phyloP scores from a whole-genome alignment of 1,140 invertebrate genomes.

The Mylabris phalerata region DNA sequence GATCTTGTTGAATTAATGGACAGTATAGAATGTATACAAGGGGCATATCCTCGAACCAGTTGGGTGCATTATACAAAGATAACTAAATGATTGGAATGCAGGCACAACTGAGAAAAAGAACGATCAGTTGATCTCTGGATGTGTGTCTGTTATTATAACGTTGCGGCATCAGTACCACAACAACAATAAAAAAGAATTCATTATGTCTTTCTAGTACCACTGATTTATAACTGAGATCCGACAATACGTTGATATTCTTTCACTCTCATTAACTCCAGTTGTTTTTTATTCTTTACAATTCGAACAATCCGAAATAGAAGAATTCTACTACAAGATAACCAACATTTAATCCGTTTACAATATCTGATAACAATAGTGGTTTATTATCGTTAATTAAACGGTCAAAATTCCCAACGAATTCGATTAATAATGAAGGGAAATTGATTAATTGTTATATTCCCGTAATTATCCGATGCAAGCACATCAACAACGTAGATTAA shows the following conservation, averaged over 20 bases:
- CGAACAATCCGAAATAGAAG: too few relatives aligned
- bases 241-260: too few relatives aligned
- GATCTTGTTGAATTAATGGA: too few relatives aligned
- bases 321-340: too few relatives aligned
- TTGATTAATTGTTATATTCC: slow-evolving; percentile 1
- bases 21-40: neutral
- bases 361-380: neutral
- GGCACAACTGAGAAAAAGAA: neutral
- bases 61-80: slow-evolving; percentile 8
- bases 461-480: too few relatives aligned
- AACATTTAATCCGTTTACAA: neutral
- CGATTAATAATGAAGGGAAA: neutral
- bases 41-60: slow-evolving; percentile 5
- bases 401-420: neutral
- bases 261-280: too few relatives aligned
- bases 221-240: too few relatives aligned
- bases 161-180: neutral
- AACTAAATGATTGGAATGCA: slow-evolving; percentile 11
- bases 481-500: too few relatives aligned
- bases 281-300: too few relatives aligned
- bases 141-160: slow-evolving; percentile 4
- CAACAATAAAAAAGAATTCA: neutral
- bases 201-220: neutral
- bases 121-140: neutral
- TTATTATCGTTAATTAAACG: slow-evolving; percentile 3